A percentile compares a stretch with the other conserved stretches of the same genome.
Conservation (phyloP, 92 coral and sea anemone genomes). For the Meandrina meandrites region DNA sequence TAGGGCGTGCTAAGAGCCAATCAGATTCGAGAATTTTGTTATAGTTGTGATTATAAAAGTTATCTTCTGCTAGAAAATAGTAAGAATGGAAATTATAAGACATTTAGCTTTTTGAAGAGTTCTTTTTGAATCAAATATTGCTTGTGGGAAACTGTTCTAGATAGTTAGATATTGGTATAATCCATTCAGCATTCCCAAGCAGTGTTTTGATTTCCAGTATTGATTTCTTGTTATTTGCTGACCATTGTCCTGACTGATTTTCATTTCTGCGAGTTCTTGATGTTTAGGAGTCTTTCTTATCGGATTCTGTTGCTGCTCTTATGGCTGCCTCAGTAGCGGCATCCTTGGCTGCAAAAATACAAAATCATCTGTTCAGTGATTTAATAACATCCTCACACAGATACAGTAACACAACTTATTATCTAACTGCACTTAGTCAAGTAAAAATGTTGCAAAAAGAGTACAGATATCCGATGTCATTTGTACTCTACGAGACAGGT, state of each 20-base stretch:
- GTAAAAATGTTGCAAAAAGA: not conserved
- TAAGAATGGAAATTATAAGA: not conserved
- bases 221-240: not conserved
- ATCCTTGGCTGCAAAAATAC: constrained; percentile 68
- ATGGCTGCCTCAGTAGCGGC: constrained; percentile 91
- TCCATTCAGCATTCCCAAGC: not conserved
- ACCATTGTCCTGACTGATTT: constrained; percentile 9
- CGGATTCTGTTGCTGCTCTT: constrained; percentile 65
- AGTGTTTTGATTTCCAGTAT: not conserved
- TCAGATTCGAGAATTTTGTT: too few species aligned
- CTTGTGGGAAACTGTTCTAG: not conserved
- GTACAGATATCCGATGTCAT: too few species aligned
- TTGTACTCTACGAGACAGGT: too few species aligned
- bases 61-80: not conserved
- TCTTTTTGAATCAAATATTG: not conserved
- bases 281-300: constrained; percentile 62
- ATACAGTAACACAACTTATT: not conserved
- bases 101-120: not conserved
- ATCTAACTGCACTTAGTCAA: not conserved
- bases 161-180: not conserved
- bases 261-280: not conserved
- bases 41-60: too few species aligned
- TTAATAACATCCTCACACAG: not conserved
- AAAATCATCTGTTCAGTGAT: not conserved
- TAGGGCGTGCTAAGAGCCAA: too few species aligned